Conservation (phyloP, 2,797 vertebrate genomes). For the Danio aesculapii region DNA sequence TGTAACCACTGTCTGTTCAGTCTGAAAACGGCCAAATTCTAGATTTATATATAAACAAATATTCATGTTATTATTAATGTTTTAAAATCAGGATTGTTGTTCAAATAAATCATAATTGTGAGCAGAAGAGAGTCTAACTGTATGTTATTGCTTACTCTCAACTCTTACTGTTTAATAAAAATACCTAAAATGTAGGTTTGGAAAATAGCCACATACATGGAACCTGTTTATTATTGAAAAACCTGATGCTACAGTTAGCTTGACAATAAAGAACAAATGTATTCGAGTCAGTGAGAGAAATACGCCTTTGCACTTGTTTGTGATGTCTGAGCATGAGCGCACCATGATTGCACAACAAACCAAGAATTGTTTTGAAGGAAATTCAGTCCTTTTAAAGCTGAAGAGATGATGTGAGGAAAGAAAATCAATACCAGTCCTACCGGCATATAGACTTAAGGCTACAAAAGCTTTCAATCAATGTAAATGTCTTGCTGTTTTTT, state of each 20-base stretch:
- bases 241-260: background rate
- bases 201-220: background rate
- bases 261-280: background rate
- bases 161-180: too few relatives aligned
- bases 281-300: background rate
- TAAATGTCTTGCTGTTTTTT: background rate
- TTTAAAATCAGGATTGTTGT: background rate
- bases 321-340: background rate
- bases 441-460: background rate
- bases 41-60: background rate
- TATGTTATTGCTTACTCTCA: background rate
- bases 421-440: constrained; percentile 24
- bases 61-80: background rate
- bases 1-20: constrained; percentile 31
- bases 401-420: background rate
- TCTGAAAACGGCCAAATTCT: constrained; percentile 33
- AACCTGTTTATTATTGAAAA: background rate
- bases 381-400: background rate
- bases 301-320: background rate
- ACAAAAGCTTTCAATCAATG: constrained; percentile 18
- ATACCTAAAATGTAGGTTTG: background rate
- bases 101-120: constrained; percentile 1
- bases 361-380: constrained; percentile 8
- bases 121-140: background rate
- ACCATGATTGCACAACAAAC: background rate